A percentile compares a stretch with the other conserved stretches of the same genome.
Evolutionary conservation across 2,888 invertebrate genomes (phyloP).

Genomic region (Phyllotreta cruciferae): DNA sequence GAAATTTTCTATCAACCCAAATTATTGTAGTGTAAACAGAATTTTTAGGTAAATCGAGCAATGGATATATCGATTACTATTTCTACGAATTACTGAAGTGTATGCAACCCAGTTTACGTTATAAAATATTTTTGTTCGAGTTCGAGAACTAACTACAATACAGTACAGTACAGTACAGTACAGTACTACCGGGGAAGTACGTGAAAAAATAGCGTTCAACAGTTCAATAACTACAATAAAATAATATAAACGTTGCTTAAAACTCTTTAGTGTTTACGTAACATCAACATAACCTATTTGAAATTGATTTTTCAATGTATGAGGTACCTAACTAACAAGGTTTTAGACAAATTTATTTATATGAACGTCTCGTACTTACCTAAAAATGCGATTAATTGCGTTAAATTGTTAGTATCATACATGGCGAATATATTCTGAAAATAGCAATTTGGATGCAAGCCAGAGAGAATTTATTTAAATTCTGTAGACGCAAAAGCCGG

Average conservation of each 20-base stretch:
- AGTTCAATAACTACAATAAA: not conserved
- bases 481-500: slow-evolving; percentile 29
- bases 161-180: not conserved
- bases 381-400: not conserved
- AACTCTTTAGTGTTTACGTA: slow-evolving; percentile 4
- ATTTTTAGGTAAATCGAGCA: too few species aligned
- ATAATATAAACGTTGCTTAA: not conserved
- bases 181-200: slow-evolving; percentile 2
- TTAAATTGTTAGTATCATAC: slow-evolving; percentile 11
- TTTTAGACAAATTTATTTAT: not conserved
- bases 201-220: not conserved
- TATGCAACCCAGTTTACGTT: too few species aligned
- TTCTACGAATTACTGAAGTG: too few species aligned
- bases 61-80: too few species aligned
- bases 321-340: slow-evolving; percentile 3
- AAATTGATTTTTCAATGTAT: not conserved
- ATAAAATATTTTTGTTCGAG: too few species aligned
- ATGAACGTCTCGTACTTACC: too few species aligned
- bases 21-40: too few species aligned
- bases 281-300: slow-evolving; percentile 13
- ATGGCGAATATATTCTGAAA: slow-evolving; percentile 20
- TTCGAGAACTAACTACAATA: too few species aligned
- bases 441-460: slow-evolving; percentile 32
- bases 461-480: slow-evolving; percentile 34
- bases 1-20: too few species aligned